Base-by-base conservation (phyloP, 2,888 invertebrate genomes). In the Acronicta aceris region DNA sequence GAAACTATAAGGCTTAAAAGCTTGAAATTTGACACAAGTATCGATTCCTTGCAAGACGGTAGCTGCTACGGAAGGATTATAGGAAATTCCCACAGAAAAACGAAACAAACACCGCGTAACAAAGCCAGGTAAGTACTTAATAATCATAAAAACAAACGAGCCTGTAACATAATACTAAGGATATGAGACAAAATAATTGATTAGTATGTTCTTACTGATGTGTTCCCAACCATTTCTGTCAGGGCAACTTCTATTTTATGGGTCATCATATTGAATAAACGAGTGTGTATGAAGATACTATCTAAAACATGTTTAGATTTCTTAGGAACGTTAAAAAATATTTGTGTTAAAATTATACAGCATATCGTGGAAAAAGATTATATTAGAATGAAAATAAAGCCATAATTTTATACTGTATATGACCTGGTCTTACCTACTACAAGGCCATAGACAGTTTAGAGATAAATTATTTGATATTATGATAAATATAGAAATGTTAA, bases 131-230 rank as follows among this genome's bases (percentile, higher is more conserved):
- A 27, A 27, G 21, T 21, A 69, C 45, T 36, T n/a, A n/a, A 54
- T 38, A 30, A 53, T 41, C 69, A 69, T 54, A 61, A 61, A 70
- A 62, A 1, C 7, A 54, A 55, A 62, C 63, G 52, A 46, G 27
- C n/a, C 8, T 41, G 62, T 46, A 61, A 69, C 36, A 15, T 53
- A 49, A 65, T 46, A 36, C 41, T 9, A 46, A 2, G 36, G 10
- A 47, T 50, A 42, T 42, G n/a, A 48, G 33, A 46, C 30, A n/a
- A 41, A 43, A 51, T 62, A 63, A 51, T 47, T 62, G 17, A 55
- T 54, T 50, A 38, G 17, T 43, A 52, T 48, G 15, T 41, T 36
- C 15, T 5, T 12, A 41, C 30, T 30, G 16, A 43, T 58, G 40
- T 38, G 43, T 45, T 41, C 8, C n/a, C 36, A 41, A 41, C 33